A percentile compares a stretch with the other conserved stretches of the same genome.
phyloP scores from a whole-genome alignment of 2,888 invertebrate genomes.

The Lasiommata megera region DNA sequence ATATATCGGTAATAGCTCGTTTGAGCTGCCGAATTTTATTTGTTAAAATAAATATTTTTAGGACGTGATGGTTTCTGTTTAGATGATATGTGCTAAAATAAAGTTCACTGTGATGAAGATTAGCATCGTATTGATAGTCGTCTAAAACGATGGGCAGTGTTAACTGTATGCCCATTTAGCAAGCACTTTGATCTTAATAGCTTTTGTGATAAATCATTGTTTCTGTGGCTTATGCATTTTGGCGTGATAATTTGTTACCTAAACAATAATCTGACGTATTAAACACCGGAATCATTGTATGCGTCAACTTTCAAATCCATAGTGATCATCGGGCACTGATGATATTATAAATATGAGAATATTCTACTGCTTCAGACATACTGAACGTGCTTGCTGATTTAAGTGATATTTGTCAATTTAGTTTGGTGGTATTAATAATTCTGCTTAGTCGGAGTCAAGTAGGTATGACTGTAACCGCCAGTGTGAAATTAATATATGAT shows the following conservation, averaged over 20 bases:
- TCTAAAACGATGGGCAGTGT: conserved; percentile 61
- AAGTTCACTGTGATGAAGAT: conserved; percentile 57
- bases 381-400: conserved; percentile 60
- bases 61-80: conserved; percentile 63
- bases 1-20: too few relatives aligned
- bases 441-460: conserved; percentile 56
- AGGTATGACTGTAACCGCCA: conserved; percentile 46
- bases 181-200: conserved; percentile 64
- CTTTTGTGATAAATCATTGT: conserved; percentile 61
- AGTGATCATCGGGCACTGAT: not conserved
- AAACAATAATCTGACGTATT: conserved; percentile 44
- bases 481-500: conserved; percentile 66
- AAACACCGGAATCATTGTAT: conserved; percentile 50
- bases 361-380: not conserved
- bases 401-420: conserved; percentile 47
- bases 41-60: not conserved
- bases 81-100: conserved; percentile 71
- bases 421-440: conserved; percentile 29
- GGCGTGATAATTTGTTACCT: conserved; percentile 56
- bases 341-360: not conserved
- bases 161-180: conserved; percentile 61
- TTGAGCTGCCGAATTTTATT: not conserved
- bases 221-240: conserved; percentile 66
- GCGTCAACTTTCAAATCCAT: conserved; percentile 50
- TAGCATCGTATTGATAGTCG: conserved; percentile 63